Evolutionary conservation across 2,113 vertebrate genomes (phyloP), one percentile per base, ranked within the genome.

Genomic region (Grantiella picta): DNA sequence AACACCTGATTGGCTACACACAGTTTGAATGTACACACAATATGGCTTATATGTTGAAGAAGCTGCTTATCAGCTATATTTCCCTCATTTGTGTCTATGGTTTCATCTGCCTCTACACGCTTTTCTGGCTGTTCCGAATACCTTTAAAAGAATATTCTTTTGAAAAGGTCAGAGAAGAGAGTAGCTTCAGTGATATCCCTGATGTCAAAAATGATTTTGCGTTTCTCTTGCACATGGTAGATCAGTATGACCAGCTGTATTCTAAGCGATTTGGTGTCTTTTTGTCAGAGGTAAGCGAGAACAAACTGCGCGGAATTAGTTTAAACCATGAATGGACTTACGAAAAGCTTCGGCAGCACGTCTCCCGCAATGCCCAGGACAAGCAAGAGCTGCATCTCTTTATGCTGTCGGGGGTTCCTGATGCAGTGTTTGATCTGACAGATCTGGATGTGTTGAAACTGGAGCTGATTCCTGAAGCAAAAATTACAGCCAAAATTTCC

Each of bases 181-280:
- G 99, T 94, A 99, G 99, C 96, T 99, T 99, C 94, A 99, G 99
- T 33, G 99, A 99, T 94, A 99, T 99, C 95, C 99, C 99, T 1
- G 99, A 99, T 69, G 99, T 99, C 47, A 99, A 99, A 96, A 99
- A 99, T 3, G 99, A 99, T 93, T 99, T 99, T 98, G 99, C 99
- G 0, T 99, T 99, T 93, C 99, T 99, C 49, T 98, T 99, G 71
- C 99, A 99, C 96, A 99, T 99, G 99, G 99, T 99, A 5, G 99
- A 99, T 96, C 99, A 99, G 92, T 99, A 99, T 0, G 99, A 99
- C 93, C 99, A 99, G 94, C 97, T 99, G 49, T 99, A 99, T 68
- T 99, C 99, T 3, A 99, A 99, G 94, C 98, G 99, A 12, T 99
- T 99, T 17, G 99, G 99, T 11, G 99, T 99, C 91, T 99, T 99